Evolutionary conservation across 2,888 invertebrate species (phyloP).

Genomic region (Odontocerum albicorne): DNA sequence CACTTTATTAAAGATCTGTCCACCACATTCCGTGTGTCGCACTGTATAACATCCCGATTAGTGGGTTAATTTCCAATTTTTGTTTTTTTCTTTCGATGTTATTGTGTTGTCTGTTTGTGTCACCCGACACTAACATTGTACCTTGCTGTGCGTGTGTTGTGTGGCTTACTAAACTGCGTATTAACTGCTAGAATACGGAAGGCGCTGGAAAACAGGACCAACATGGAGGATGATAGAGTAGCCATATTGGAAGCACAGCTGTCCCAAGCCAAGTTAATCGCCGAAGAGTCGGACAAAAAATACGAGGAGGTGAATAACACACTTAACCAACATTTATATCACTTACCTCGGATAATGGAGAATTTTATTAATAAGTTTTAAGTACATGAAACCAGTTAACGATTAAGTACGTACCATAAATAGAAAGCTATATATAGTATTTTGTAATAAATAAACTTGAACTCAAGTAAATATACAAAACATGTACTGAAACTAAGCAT

Average conservation of each 20-base stretch:
- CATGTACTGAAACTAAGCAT: too few species aligned
- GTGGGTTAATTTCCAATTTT: too few species aligned
- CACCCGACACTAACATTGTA: constrained; percentile 8
- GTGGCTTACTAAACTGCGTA: constrained; percentile 25
- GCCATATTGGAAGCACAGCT: constrained; percentile 96
- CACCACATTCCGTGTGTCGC: too few species aligned
- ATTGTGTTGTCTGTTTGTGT: constrained; percentile 18
- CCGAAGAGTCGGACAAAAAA: constrained; percentile 99
- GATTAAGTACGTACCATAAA: too few species aligned
- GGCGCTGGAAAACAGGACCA: constrained; percentile 97
- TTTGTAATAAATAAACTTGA: too few species aligned
- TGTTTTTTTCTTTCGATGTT: too few species aligned
- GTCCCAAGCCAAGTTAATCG: constrained; percentile 98
- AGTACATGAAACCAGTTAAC: too few species aligned
- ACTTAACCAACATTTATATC: neutral
- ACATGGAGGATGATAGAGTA: constrained; percentile 99
- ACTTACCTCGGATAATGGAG: neutral
- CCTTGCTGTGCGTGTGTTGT: constrained; percentile 34
- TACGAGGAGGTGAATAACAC: constrained; percentile 93
- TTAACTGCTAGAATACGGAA: constrained; percentile 81
- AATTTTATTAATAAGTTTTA: neutral
- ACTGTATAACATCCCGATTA: too few species aligned
- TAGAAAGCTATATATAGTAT: too few species aligned
- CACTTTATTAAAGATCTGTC: too few species aligned
- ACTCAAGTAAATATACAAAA: too few species aligned